A percentile compares a stretch with the other conserved stretches of the same genome.
Conservation (phyloP, 2,797 vertebrate genomes). For the Anabas testudineus region DNA sequence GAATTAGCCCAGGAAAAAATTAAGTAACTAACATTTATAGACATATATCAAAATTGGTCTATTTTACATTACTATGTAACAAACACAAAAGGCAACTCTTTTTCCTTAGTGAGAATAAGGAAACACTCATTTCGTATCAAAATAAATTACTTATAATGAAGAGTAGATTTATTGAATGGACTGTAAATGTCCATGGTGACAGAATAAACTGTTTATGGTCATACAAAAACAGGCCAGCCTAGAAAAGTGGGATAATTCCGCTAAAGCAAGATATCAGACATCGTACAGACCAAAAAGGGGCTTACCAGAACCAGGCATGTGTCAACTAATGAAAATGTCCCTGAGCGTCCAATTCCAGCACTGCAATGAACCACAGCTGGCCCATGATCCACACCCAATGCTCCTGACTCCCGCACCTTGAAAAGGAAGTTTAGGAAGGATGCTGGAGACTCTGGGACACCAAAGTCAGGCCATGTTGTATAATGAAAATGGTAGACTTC, state of each 20-base stretch:
- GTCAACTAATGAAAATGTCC: slow-evolving; percentile 97
- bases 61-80: too few species aligned
- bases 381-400: slow-evolving; percentile 86
- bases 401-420: slow-evolving; percentile 95
- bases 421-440: slow-evolving; percentile 98
- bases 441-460: slow-evolving; percentile 96
- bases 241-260: not conserved
- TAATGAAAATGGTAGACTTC: slow-evolving; percentile 98
- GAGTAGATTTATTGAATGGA: too few species aligned
- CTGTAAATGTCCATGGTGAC: too few species aligned
- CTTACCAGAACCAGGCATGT: slow-evolving; percentile 96
- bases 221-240: too few species aligned
- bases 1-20: too few species aligned
- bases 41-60: too few species aligned
- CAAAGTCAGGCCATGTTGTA: slow-evolving; percentile 99
- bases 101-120: too few species aligned
- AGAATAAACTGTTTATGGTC: not conserved
- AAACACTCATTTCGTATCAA: too few species aligned
- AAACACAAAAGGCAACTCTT: too few species aligned
- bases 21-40: too few species aligned
- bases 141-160: too few species aligned
- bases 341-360: slow-evolving; percentile 95
- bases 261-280: not conserved
- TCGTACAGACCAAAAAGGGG: not conserved
- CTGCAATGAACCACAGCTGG: slow-evolving; percentile 97